These are phyloP conservation scores for Hephaestus fuliginosus DNA, from an alignment of 2,797 vertebrate species.

Conservation along the genomic window DNA sequence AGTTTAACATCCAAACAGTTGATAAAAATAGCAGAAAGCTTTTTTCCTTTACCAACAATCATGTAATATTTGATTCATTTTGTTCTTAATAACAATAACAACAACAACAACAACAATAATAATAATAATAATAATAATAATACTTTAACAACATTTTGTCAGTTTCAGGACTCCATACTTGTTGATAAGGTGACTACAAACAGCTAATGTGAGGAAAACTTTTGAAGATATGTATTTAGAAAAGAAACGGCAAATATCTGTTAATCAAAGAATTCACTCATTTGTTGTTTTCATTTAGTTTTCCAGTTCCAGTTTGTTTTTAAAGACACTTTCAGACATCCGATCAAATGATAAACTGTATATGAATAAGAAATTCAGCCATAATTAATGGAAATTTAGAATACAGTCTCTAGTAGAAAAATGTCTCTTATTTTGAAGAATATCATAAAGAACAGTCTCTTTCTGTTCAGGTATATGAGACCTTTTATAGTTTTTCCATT, in stretches of 20 bases:
- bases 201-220: neutral
- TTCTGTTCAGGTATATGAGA: neutral
- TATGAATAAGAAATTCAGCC: neutral
- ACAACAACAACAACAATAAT: neutral
- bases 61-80: neutral
- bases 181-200: neutral
- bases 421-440: neutral
- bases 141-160: neutral
- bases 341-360: neutral
- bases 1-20: neutral
- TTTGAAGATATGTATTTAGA: neutral
- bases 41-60: too few relatives aligned
- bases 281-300: neutral
- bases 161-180: neutral
- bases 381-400: neutral
- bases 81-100: neutral
- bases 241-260: conserved; percentile 4
- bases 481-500: neutral
- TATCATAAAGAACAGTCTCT: neutral
- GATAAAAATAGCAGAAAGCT: neutral
- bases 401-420: neutral
- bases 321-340: neutral
- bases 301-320: conserved; percentile 16
- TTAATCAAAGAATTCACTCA: neutral
- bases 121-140: neutral